These are phyloP conservation scores for Corvus cornix DNA, from an alignment of 2,113 vertebrate species.

Conservation along the genomic window DNA sequence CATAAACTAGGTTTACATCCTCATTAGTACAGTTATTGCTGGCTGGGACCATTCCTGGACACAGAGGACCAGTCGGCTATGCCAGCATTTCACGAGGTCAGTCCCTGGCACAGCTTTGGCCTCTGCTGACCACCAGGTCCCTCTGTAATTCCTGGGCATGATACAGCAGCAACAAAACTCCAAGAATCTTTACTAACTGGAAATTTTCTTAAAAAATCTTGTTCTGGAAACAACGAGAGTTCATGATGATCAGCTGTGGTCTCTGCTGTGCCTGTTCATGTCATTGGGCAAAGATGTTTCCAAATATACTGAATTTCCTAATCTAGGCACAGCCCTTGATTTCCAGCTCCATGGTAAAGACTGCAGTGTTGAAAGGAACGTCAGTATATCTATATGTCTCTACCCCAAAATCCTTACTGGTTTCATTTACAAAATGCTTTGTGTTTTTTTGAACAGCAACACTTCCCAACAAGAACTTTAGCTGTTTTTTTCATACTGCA, in stretches of 20 bases:
- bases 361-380: not conserved
- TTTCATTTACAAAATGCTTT: not conserved
- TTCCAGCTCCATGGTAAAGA: not conserved
- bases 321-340: not conserved
- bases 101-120: not conserved
- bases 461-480: not conserved
- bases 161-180: not conserved
- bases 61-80: not conserved
- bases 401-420: not conserved
- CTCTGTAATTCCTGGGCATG: not conserved
- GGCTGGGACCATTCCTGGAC: not conserved
- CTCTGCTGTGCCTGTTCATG: not conserved
- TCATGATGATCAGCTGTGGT: fast-evolving
- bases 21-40: not conserved
- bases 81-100: not conserved
- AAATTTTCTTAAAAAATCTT: not conserved
- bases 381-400: not conserved
- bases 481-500: not conserved
- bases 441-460: not conserved
- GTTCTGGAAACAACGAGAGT: not conserved
- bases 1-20: not conserved
- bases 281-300: not conserved
- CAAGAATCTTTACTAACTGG: not conserved
- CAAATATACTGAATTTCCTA: not conserved
- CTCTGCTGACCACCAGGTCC: not conserved